Percentiles rank a stretch among this genome's conserved stretches.
Evolutionary conservation across 2,888 invertebrate genomes (phyloP).

Genomic region (Drosophila neonasuta): DNA sequence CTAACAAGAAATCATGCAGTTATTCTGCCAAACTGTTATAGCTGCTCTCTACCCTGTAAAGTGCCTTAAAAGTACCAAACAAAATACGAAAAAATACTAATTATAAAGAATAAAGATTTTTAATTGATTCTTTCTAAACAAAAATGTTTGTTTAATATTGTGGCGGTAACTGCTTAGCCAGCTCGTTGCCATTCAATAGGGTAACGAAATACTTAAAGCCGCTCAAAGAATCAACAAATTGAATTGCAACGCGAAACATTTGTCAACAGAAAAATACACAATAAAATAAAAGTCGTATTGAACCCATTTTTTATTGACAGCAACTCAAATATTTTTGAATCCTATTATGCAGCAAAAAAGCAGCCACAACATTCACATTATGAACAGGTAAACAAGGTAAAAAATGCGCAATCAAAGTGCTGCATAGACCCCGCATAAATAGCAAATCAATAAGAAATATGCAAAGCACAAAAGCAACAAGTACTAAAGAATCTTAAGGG

Average conservation of each 20-base stretch:
- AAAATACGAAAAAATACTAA: too few species aligned
- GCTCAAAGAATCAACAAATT: not conserved
- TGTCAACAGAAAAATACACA: not conserved
- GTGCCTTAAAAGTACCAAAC: not conserved
- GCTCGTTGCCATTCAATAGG: too few species aligned
- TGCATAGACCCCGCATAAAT: not conserved
- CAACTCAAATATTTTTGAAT: not conserved
- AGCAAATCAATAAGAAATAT: not conserved
- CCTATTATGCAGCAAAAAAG: not conserved
- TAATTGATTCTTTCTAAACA: too few species aligned
- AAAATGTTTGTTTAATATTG: too few species aligned
- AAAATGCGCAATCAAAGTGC: not conserved
- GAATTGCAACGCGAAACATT: not conserved
- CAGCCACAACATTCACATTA: not conserved
- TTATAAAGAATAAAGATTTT: too few species aligned
- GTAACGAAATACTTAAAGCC: not conserved
- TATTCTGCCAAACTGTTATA: not conserved
- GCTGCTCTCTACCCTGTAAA: not conserved
- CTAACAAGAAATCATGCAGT: conserved; percentile 6
- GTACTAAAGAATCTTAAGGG: too few species aligned
- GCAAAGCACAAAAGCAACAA: not conserved
- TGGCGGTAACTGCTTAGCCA: too few species aligned
- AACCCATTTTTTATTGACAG: not conserved
- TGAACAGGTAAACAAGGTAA: too few species aligned
- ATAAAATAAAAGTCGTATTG: not conserved